These are phyloP conservation scores for Stegostoma tigrinum DNA, from an alignment of 2,113 vertebrate species.

Conservation along the genomic window DNA sequence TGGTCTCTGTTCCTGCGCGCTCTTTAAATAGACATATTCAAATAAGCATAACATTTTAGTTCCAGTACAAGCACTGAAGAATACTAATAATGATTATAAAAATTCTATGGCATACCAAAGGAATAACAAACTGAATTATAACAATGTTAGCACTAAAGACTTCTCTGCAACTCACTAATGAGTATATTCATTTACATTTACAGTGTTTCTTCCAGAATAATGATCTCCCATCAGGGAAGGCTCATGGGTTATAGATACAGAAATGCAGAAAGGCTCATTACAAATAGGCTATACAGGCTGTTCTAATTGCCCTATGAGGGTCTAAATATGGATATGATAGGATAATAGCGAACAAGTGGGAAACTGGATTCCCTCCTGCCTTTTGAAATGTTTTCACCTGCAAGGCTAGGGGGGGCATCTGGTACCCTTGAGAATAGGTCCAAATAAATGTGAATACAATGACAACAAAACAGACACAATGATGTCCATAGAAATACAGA, in stretches of 20 bases:
- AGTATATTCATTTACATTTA: conserved; percentile 99
- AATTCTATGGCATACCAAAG: conserved; percentile 75
- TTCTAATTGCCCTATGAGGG: conserved; percentile 99
- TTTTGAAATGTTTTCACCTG: conserved; percentile 84
- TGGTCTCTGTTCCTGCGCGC: conserved; percentile 10
- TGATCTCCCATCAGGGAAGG: conserved; percentile 99
- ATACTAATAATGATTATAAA: conserved; percentile 91
- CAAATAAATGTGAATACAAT: background rate
- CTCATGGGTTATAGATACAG: conserved; percentile 99
- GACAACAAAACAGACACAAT: background rate
- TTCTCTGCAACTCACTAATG: conserved; percentile 98
- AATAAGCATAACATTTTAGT: conserved; percentile 75
- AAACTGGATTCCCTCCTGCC: conserved; percentile 66
- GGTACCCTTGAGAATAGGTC: no score
- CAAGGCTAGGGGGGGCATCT: background rate
- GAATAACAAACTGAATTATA: conserved; percentile 86
- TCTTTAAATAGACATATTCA: conserved; percentile 30
- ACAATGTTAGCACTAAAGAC: conserved; percentile 79
- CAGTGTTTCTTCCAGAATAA: conserved; percentile 99
- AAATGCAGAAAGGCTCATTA: conserved; percentile 99
- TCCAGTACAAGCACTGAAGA: conserved; percentile 75
- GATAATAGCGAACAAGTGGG: conserved; percentile 95
- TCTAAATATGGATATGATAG: conserved; percentile 99
- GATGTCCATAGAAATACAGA: background rate
- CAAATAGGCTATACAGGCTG: conserved; percentile 95